Percentiles rank a stretch among this genome's conserved stretches.
Evolutionary conservation across 2,888 invertebrate species (phyloP).

Genomic region (Coelopa pilipes): DNA sequence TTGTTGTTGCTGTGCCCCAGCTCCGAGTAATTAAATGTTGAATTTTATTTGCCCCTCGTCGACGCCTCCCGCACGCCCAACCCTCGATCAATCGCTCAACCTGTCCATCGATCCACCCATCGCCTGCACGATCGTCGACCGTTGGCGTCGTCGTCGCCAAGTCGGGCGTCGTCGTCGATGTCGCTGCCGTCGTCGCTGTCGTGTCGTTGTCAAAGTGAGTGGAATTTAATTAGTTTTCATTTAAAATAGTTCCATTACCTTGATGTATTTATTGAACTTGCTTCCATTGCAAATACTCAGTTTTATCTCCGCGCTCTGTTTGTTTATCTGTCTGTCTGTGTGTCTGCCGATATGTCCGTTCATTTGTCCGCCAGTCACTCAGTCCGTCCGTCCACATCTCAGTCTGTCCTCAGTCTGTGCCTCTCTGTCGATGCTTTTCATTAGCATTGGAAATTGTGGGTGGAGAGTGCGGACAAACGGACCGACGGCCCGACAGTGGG

Average conservation of each 20-base stretch:
- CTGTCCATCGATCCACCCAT: no score
- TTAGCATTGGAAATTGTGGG: no score
- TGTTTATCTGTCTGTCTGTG: neutral
- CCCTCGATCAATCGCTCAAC: no score
- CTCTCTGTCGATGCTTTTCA: neutral
- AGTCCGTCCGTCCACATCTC: neutral
- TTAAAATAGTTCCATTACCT: neutral
- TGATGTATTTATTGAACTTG: neutral
- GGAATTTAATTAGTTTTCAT: slow-evolving; percentile 15
- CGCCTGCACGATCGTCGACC: no score
- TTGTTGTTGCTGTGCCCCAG: neutral
- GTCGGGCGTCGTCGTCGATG: no score
- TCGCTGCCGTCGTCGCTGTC: no score
- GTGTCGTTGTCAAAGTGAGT: neutral
- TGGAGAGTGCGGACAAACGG: no score
- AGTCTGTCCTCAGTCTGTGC: no score
- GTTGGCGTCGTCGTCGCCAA: no score
- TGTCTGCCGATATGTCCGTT: no score
- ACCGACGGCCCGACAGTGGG: no score
- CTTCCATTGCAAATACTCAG: neutral
- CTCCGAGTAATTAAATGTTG: slow-evolving; percentile 25
- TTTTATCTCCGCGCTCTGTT: neutral
- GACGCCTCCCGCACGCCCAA: neutral
- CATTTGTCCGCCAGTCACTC: neutral
- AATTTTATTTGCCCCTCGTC: neutral